Conservation (phyloP, 2,888 invertebrate species). For the Margaritifera margaritifera region DNA sequence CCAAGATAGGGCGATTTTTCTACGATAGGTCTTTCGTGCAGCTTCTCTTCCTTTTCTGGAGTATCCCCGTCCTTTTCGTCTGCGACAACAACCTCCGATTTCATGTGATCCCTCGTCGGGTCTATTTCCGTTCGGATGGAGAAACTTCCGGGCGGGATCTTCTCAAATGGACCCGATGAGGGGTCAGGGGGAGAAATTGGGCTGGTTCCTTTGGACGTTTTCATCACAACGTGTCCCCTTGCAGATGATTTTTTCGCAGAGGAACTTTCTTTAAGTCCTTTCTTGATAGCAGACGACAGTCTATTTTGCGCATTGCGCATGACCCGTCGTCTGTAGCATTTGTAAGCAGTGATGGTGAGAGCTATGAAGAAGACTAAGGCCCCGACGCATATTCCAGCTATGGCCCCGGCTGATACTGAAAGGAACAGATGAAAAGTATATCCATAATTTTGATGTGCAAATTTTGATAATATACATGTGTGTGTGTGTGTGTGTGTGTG, state of each 20-base stretch:
- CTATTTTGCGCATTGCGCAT: conserved; percentile 70
- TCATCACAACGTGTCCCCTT: conserved; percentile 53
- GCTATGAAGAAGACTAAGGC: conserved; percentile 78
- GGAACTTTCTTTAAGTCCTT: conserved; percentile 67
- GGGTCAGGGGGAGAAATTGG: conserved; percentile 59
- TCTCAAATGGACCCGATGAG: conserved; percentile 53
- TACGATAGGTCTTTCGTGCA: conserved; percentile 55
- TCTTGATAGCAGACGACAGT: conserved; percentile 69
- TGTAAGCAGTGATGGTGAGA: conserved; percentile 78
- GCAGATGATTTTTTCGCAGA: conserved; percentile 88
- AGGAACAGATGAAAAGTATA: conserved; percentile 10
- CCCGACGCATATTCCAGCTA: conserved; percentile 80
- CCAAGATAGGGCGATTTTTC: conserved; percentile 79
- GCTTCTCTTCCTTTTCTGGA: conserved; percentile 69
- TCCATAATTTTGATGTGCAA: too few relatives aligned
- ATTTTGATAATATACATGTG: too few relatives aligned
- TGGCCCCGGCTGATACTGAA: conserved; percentile 71
- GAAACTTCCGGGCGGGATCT: conserved; percentile 72
- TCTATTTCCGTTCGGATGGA: conserved; percentile 72
- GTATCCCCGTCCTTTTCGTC: conserved; percentile 74
- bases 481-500: too few relatives aligned
- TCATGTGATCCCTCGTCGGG: conserved; percentile 42
- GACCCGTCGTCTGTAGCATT: conserved; percentile 79
- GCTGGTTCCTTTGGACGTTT: conserved; percentile 69
- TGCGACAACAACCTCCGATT: conserved; percentile 73